Conservation (phyloP, 1,140 invertebrate genomes). For the Akabosia matsudoensis region DNA sequence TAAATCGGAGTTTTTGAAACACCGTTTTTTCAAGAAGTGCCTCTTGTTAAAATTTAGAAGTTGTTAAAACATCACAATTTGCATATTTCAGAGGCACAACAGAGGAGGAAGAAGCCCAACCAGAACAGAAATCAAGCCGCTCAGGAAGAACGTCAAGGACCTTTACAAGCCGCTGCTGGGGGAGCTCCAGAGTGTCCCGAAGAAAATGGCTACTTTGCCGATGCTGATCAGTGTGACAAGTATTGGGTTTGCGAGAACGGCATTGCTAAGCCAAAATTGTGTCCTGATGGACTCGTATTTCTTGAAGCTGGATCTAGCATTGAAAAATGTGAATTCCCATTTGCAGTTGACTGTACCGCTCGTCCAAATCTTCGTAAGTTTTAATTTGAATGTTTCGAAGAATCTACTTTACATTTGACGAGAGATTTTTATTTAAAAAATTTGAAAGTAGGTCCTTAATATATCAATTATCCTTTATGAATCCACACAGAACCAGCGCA, state of each 20-base stretch:
- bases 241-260: constrained; percentile 71
- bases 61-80: not conserved
- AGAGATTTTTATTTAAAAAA: not conserved
- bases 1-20: not conserved
- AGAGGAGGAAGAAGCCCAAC: not conserved
- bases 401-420: not conserved
- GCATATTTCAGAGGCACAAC: constrained; percentile 10
- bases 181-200: constrained; percentile 64
- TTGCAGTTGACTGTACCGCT: constrained; percentile 41
- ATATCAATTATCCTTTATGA: too few relatives aligned
- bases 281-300: constrained; percentile 87
- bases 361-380: constrained; percentile 26
- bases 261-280: constrained; percentile 70
- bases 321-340: constrained; percentile 65
- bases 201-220: constrained; percentile 77
- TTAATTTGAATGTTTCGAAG: not conserved
- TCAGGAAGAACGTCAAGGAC: not conserved
- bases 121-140: not conserved
- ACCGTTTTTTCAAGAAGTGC: not conserved
- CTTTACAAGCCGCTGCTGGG: not conserved
- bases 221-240: constrained; percentile 82
- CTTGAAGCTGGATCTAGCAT: constrained; percentile 75
- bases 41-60: not conserved
- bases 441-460: constrained; percentile 33
- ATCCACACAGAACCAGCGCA: constrained; percentile 66